phyloP scores from a whole-genome alignment of 2,797 vertebrate genomes.

The Parauchenoglanis punctatus region DNA sequence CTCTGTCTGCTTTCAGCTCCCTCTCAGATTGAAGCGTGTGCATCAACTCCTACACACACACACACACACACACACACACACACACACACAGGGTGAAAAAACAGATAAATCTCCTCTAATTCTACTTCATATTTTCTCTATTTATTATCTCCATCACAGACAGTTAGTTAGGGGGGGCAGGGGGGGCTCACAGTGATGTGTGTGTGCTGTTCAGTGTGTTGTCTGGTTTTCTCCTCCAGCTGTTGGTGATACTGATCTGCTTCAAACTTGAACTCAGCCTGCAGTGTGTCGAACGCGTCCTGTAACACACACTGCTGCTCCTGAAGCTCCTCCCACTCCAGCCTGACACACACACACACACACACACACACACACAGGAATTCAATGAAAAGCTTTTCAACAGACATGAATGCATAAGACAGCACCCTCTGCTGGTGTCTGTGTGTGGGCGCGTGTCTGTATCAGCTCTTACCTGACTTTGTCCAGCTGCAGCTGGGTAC shows the following conservation, averaged over 20 bases:
- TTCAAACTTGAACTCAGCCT: slow-evolving; percentile 92
- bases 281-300: slow-evolving; percentile 88
- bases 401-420: not conserved
- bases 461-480: slow-evolving; percentile 81
- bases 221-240: slow-evolving; percentile 78
- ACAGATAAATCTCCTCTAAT: not conserved
- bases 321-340: slow-evolving; percentile 89
- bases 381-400: not conserved
- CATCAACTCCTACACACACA: slow-evolving; percentile 77
- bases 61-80: not conserved
- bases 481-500: slow-evolving; percentile 87
- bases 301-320: slow-evolving; percentile 87
- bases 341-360: slow-evolving; percentile 67
- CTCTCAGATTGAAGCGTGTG: slow-evolving; percentile 82
- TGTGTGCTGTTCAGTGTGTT: slow-evolving; percentile 76
- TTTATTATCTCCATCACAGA: too few relatives aligned
- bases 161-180: too few relatives aligned
- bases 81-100: not conserved
- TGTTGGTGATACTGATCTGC: slow-evolving; percentile 82
- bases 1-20: slow-evolving; percentile 87
- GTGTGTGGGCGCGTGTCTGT: not conserved
- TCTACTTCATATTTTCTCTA: not conserved
- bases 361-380: slow-evolving; percentile 17
- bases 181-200: slow-evolving; percentile 72
- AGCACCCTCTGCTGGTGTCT: not conserved